Percentiles rank a stretch among this genome's conserved stretches.
Evolutionary conservation across 1,140 invertebrate genomes (phyloP).

Genomic region (Dendroctonus valens): DNA sequence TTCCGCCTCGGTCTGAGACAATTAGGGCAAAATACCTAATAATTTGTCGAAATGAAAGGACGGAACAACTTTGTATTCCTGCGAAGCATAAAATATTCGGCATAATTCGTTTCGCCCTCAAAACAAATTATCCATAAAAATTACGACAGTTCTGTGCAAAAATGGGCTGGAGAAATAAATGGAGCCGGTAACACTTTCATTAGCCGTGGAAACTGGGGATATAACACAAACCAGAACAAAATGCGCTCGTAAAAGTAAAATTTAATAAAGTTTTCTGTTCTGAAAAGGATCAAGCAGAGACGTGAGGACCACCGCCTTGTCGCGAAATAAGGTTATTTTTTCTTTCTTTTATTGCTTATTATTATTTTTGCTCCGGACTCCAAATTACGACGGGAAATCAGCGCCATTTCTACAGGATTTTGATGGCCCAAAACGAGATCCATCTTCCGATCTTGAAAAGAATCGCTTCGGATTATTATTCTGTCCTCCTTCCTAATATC

Average conservation of each 20-base stretch:
- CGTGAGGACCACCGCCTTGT: constrained; percentile 29
- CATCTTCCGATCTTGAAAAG: neutral
- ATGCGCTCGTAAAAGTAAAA: constrained; percentile 36
- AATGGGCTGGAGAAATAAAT: constrained; percentile 32
- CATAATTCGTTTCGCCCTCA: constrained; percentile 31
- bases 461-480: constrained; percentile 1
- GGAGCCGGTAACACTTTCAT: constrained; percentile 36
- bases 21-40: constrained; percentile 21
- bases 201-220: constrained; percentile 29
- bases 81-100: constrained; percentile 29
- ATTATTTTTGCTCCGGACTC: constrained; percentile 30
- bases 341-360: constrained; percentile 37
- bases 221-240: constrained; percentile 37
- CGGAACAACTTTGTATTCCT: constrained; percentile 29
- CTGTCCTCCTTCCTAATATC: neutral
- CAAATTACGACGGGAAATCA: constrained; percentile 21
- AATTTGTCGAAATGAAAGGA: constrained; percentile 13
- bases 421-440: constrained; percentile 3
- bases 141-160: constrained; percentile 30
- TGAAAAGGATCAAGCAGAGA: constrained; percentile 30
- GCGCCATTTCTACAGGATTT: constrained; percentile 19
- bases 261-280: constrained; percentile 37
- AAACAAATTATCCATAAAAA: constrained; percentile 37
- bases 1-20: constrained; percentile 5
- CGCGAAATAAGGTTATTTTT: constrained; percentile 32